phyloP scores from a whole-genome alignment of 2,797 vertebrate species.

The Tolypeutes matacus region DNA sequence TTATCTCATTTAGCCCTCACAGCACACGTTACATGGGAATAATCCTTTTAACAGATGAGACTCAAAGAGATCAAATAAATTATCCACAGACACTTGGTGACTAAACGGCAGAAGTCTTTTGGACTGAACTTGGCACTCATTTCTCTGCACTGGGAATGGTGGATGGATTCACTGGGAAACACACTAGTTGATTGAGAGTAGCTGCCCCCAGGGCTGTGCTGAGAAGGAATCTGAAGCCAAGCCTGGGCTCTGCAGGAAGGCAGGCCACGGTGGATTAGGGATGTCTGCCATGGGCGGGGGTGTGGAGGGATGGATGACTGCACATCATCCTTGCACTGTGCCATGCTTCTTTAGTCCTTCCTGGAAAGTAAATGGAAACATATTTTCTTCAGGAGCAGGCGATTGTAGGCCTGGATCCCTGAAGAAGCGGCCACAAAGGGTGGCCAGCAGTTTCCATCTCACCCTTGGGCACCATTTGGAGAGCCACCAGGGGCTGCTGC shows the following conservation, averaged over 20 bases:
- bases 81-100: neutral
- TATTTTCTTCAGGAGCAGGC: neutral
- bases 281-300: neutral
- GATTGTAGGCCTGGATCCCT: neutral
- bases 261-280: neutral
- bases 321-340: neutral
- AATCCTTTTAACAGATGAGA: slow-evolving; percentile 40
- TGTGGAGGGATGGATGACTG: neutral
- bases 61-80: neutral
- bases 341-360: neutral
- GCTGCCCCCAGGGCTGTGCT: neutral
- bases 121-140: neutral
- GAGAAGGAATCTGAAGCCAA: neutral
- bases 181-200: neutral
- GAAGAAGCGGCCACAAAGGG: neutral
- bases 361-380: neutral
- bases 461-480: neutral
- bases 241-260: neutral
- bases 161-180: neutral
- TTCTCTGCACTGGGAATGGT: neutral
- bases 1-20: neutral
- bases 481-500: neutral
- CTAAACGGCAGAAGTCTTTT: neutral
- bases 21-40: neutral
- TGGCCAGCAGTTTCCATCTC: neutral